phyloP scores from a whole-genome alignment of 2,113 vertebrate genomes.

The Stomatorhinus ivindoensis region DNA sequence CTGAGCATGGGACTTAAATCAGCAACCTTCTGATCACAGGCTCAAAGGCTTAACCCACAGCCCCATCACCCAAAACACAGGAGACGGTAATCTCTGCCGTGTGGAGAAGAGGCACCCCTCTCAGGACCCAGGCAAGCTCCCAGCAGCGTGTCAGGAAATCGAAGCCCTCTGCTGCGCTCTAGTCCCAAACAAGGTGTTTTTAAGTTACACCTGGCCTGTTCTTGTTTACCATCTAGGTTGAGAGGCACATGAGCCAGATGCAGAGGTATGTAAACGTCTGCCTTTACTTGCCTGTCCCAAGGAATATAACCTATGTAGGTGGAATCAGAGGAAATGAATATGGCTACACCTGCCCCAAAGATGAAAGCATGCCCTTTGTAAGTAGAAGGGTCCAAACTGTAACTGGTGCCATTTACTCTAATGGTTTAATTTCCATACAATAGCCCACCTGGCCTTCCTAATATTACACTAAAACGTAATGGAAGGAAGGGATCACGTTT shows the following conservation, averaged over 20 bases:
- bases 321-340: neutral
- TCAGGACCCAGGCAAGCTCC: neutral
- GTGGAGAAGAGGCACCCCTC: neutral
- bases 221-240: neutral
- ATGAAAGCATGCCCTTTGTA: neutral
- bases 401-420: slow-evolving; percentile 10
- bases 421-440: slow-evolving; percentile 32
- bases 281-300: neutral
- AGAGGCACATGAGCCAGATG: neutral
- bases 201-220: neutral
- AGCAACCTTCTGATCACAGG: neutral
- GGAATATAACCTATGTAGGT: neutral
- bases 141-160: neutral
- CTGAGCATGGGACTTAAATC: neutral
- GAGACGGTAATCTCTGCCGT: neutral
- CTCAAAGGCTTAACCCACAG: neutral
- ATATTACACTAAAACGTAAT: slow-evolving; percentile 35
- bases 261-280: neutral
- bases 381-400: neutral
- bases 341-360: neutral
- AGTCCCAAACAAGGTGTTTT: neutral
- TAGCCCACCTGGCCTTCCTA: slow-evolving; percentile 21
- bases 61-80: neutral
- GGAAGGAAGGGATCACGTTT: slow-evolving; percentile 30
- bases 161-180: neutral